Base-by-base conservation (phyloP, 2,888 invertebrate genomes). In the Hypomecis atomaria region DNA sequence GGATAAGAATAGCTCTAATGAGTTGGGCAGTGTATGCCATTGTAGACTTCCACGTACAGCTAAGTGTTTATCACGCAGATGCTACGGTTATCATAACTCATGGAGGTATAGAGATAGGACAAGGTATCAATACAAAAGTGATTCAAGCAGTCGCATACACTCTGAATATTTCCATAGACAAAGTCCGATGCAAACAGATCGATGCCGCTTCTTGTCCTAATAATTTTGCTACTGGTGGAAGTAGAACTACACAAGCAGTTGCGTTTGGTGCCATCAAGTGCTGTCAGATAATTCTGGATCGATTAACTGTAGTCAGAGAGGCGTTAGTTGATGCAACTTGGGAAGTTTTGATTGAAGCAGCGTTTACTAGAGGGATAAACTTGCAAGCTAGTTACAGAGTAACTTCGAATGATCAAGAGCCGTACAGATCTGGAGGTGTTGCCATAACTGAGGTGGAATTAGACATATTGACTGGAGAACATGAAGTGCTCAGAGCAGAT, bases 91-190 rank as follows among this genome's bases (percentile, higher is more conserved):
- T 95, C 0, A 88, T 97, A 6, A 88, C 94, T 1, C 96, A 96
- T 72, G 95, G 95, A 10, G 96, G 96, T 1, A 89, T 96, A 37
- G 96, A 96, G 90, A 94, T 95, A 78, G 98, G 98, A 0, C 98
- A 98, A 89, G 97, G 97, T 8, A 93, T 96, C 52, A 89, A 96
- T 71, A 96, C 96, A 1, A 89, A 95, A 94, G 94, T 95, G 0
- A 94, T 94, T 5, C 96, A 96, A 89, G 94, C 95, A 2, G 84
- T 87, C 5, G 96, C 96, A 0, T 94, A 95, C 75, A 94, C 94
- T 3, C 86, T 96, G 0, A 95, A 95, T 0, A 94, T 96, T 61
- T 90, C 95, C 4, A 69, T 96, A 45, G 93, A 94, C 0, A 93
- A 94, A 85, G 88, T 98, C 0, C 93, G 89, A 43, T 94, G 97